phyloP scores from a whole-genome alignment of 2,113 vertebrate genomes.

The Apus apus region DNA sequence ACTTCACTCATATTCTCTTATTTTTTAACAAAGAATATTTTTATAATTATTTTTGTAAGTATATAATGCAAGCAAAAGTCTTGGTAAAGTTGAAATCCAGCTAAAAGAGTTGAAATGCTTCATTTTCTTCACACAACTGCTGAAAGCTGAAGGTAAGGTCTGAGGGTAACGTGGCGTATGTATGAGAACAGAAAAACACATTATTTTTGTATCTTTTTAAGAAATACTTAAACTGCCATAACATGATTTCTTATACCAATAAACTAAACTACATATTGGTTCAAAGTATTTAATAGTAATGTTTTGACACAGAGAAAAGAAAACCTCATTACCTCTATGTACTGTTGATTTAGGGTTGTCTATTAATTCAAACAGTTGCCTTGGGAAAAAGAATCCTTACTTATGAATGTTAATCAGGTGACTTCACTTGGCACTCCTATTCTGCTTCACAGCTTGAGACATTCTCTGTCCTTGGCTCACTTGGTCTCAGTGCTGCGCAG shows the following conservation, averaged over 20 bases:
- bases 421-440: background rate
- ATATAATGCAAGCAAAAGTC: background rate
- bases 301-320: background rate
- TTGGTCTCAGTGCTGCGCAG: fast-evolving
- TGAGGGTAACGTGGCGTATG: background rate
- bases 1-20: background rate
- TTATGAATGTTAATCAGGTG: background rate
- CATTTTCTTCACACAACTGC: background rate
- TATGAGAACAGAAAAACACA: background rate
- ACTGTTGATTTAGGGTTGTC: background rate
- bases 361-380: background rate
- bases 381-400: background rate
- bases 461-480: background rate
- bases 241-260: background rate
- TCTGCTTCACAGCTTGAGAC: background rate
- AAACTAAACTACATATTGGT: background rate
- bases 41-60: background rate
- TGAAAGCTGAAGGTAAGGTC: background rate
- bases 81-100: background rate
- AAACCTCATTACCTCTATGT: background rate
- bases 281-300: background rate
- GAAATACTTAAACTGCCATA: background rate
- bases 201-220: background rate
- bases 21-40: background rate
- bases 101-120: background rate